Conservation (phyloP, 1,140 invertebrate species). For the Mycetomoellerius zeteki region DNA sequence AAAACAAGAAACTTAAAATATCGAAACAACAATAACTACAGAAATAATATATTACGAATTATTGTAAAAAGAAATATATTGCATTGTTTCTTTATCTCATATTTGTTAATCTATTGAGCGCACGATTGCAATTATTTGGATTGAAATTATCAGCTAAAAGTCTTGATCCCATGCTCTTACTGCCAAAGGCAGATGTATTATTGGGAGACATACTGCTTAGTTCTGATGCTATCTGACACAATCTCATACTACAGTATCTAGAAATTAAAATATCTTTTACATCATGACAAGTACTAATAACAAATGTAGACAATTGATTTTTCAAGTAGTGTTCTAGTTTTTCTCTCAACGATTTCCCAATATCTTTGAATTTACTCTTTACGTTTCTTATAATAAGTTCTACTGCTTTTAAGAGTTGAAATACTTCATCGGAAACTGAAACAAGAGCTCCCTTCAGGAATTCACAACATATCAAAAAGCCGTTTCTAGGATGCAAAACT, state of each 20-base stretch:
- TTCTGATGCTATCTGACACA: conserved; percentile 28
- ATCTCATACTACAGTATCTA: conserved; percentile 25
- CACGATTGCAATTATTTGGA: not conserved
- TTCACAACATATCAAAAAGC: not conserved
- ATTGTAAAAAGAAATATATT: not conserved
- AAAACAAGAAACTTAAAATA: too few species aligned
- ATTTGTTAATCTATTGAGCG: not conserved
- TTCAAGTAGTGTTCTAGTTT: not conserved
- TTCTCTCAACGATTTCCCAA: not conserved
- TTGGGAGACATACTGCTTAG: not conserved
- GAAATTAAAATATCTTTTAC: conserved; percentile 16
- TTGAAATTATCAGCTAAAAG: conserved; percentile 22
- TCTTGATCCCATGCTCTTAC: conserved; percentile 19
- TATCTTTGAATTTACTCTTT: not conserved
- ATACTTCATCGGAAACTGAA: conserved; percentile 27
- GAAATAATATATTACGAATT: not conserved
- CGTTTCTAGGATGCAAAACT: not conserved
- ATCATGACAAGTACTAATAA: conserved; percentile 10
- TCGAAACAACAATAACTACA: too few species aligned
- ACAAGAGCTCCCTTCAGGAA: not conserved
- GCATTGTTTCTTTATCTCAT: not conserved
- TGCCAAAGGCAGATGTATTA: conserved; percentile 3
- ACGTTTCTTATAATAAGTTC: not conserved
- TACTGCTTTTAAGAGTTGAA: conserved; percentile 32
- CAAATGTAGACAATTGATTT: conserved; percentile 3